Evolutionary conservation across 2,113 vertebrate genomes (phyloP).

Genomic region (Chroicocephalus ridibundus): DNA sequence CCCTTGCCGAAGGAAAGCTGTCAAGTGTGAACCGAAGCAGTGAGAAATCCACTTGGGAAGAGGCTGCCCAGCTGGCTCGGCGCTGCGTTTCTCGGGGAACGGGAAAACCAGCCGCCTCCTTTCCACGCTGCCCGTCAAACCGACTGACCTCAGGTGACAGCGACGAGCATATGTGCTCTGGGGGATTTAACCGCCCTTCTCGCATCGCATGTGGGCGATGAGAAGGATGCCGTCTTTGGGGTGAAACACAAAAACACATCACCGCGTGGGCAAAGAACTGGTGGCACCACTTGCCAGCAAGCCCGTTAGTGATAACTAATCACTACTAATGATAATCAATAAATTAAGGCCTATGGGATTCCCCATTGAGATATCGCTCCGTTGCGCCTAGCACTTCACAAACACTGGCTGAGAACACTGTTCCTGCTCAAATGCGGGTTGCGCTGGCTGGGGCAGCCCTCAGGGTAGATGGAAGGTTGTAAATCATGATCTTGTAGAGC

Average conservation of each 20-base stretch:
- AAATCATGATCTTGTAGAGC: not conserved
- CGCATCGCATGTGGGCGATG: fast-evolving
- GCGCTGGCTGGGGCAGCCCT: not conserved
- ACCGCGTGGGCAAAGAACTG: not conserved
- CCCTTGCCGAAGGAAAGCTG: not conserved
- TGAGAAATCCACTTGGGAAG: not conserved
- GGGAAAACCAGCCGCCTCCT: not conserved
- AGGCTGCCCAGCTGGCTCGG: not conserved
- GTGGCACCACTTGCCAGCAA: not conserved
- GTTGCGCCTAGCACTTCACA: fast-evolving
- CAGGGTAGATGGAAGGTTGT: not conserved
- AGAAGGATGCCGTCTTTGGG: not conserved
- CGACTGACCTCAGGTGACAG: not conserved
- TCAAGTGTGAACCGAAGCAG: not conserved
- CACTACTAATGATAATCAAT: not conserved
- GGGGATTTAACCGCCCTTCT: not conserved
- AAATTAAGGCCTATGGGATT: not conserved
- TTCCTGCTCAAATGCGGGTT: not conserved
- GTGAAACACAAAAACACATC: not conserved
- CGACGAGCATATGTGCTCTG: fast-evolving
- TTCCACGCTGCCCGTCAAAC: fast-evolving
- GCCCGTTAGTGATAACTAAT: not conserved
- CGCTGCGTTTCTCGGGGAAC: not conserved
- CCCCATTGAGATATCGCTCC: not conserved
- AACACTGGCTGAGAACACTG: not conserved